Base-by-base conservation (phyloP, 2,888 invertebrate genomes). In the Spilosoma lubricipeda region DNA sequence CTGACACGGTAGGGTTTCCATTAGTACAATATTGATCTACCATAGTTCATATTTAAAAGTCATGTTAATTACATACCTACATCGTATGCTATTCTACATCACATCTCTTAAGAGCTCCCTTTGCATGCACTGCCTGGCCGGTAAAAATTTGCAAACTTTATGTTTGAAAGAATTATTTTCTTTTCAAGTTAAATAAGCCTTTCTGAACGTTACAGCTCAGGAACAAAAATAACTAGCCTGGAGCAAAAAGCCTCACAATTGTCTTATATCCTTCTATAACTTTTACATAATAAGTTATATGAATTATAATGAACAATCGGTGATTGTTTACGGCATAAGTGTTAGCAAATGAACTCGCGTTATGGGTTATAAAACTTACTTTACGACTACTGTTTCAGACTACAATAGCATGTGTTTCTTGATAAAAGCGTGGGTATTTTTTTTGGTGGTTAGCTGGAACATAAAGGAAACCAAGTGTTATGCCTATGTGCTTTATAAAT, bases 281-380 rank as follows among this genome's bases (percentile, higher is more conserved):
- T 56, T 72, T 74, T 77, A 70, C 76, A 56, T 73, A 65, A 69
- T 68, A 52, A 45, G 56, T 66, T 73, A 74, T 72, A 72, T 42
- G 73, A 59, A 71, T 74, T 74, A 71, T 68, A 71, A 56, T 45
- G 63, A 80, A 80, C 76, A 80, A 80, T 77, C 30, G 74, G 23
- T 59, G 66, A 76, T 77, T 77, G 76, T 76, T 74, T 74, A 73
- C 71, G 36, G 68, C 30, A 52, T 39, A 52, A 39, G 68, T 48
- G 59, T 59, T 39, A 56, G 33, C 65, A 48, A 59, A 73, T 42
- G 33, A 9, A n/a, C 23, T 42, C 27, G 59, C 33, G 33, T 13
- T 30, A 42, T 20, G 36, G 20, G 70, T 48, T 64, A 64, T 65
- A 65, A 64, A 71, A 65, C 48, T 48, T 64, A 45, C 64, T 64